These are phyloP conservation scores for Cyrtonyx montezumae DNA, from an alignment of 2,113 vertebrate species.

Conservation along the genomic window DNA sequence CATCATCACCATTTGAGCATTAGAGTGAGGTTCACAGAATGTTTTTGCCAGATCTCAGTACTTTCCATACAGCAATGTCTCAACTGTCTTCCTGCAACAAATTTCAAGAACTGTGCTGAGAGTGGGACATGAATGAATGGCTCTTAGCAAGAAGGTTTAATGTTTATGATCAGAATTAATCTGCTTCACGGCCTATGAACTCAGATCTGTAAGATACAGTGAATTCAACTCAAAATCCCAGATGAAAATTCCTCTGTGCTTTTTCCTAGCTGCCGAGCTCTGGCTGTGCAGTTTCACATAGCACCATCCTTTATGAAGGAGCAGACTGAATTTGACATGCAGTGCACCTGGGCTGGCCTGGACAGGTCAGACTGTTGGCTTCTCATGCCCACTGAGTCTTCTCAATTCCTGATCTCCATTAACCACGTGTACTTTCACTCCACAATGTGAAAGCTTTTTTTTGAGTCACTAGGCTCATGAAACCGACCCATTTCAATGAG, in stretches of 20 bases:
- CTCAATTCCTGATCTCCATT: neutral
- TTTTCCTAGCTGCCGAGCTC: neutral
- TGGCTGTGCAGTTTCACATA: neutral
- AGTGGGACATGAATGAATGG: neutral
- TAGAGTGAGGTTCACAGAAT: neutral
- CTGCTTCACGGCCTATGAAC: neutral
- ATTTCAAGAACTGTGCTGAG: neutral
- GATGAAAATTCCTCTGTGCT: neutral
- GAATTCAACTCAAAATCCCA: neutral
- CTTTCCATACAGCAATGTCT: neutral
- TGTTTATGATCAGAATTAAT: neutral
- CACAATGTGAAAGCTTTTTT: rapidly evolving
- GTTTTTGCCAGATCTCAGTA: neutral
- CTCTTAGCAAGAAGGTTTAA: neutral
- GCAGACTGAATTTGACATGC: neutral
- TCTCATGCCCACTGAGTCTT: neutral
- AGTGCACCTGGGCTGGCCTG: neutral
- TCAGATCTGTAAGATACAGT: neutral
- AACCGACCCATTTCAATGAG: neutral
- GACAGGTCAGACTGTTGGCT: neutral
- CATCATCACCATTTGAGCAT: neutral
- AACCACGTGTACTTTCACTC: neutral
- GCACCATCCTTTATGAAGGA: neutral
- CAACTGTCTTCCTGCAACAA: neutral
- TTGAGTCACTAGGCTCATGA: neutral